Evolutionary conservation across 2,797 vertebrate species (phyloP).

Genomic region (Pseudomugil gertrudae): DNA sequence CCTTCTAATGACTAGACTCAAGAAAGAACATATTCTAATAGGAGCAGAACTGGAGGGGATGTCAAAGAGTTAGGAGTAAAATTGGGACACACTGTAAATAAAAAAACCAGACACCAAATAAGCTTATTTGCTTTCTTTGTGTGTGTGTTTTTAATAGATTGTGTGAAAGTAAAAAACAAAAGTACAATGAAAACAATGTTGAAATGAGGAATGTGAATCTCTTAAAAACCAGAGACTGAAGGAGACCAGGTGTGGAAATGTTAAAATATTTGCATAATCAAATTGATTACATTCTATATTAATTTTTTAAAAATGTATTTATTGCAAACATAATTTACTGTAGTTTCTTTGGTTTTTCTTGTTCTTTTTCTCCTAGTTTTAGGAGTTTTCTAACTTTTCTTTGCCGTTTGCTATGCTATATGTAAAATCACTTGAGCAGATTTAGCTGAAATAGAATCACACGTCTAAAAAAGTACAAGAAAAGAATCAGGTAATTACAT

Average conservation of each 20-base stretch:
- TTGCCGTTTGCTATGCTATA: not conserved
- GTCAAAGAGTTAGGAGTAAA: slow-evolving; percentile 69
- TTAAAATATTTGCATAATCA: not conserved
- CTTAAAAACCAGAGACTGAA: not conserved
- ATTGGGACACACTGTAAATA: slow-evolving; percentile 35
- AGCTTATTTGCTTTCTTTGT: not conserved
- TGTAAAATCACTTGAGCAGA: not conserved
- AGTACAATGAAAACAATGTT: too few species aligned
- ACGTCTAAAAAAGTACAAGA: not conserved
- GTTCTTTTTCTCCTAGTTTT: not conserved
- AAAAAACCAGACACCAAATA: slow-evolving; percentile 29
- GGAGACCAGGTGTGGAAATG: too few species aligned
- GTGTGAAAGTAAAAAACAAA: not conserved
- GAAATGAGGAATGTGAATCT: not conserved
- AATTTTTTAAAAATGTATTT: not conserved
- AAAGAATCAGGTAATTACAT: slow-evolving; percentile 5
- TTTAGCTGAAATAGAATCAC: slow-evolving; percentile 8
- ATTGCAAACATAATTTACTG: not conserved
- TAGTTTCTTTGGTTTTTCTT: not conserved
- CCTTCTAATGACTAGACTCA: slow-evolving; percentile 78
- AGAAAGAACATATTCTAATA: slow-evolving; percentile 80
- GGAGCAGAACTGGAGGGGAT: slow-evolving; percentile 75
- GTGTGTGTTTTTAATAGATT: not conserved
- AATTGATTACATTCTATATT: not conserved
- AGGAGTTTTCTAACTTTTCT: not conserved